Base-by-base conservation (phyloP, 35 echinoderm and acorn worm genomes). In the Nesometra sesokonis region DNA sequence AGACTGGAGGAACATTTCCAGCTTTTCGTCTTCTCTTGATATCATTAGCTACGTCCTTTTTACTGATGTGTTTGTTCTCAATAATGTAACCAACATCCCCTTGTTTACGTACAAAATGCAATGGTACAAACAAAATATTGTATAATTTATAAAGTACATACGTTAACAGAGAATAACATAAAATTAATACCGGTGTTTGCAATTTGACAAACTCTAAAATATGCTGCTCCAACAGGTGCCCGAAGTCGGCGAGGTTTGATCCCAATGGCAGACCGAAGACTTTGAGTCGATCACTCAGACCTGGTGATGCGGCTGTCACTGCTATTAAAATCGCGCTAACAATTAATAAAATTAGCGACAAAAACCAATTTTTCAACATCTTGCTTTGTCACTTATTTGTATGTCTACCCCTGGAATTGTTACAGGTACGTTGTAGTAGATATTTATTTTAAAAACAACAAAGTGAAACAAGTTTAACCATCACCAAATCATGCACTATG, bases 1-100 rank as follows among this genome's bases (percentile, higher is more conserved):
- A 93, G 34, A 93, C 79, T 0, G 92, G 92, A 5, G 92, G 92
- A n/a, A 93, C 46, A n/a, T 93, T 36, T 17, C 92, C 92, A 0
- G 35, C 80, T 40, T 35, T 82, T 35, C 90, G 81, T 34, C 86
- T 76, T 38, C 80, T 87, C 85, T 77, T 83, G 19, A 92, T 39
- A 17, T 87, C 86, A 34, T 87, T 92, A 46, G 86, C 90, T 13
- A 82, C 85, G 5, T 88, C 86, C 32, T 79, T 82, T n/a, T 88
- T 88, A 37, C 37, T 83, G 29, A 83, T 84, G n/a, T 82, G 57
- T 2, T 35, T 77, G n/a, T 27, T 27, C 15, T 90, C 88, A 57
- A 90, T 37, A 33, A 90, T 84, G 37, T 90, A 90, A 34, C 88
- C 88, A 31, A 90, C 83, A 76, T 90, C 88, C 17, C 82, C 89